Conservation (phyloP, 2,113 vertebrate species). For the Porphyrio hochstetteri region DNA sequence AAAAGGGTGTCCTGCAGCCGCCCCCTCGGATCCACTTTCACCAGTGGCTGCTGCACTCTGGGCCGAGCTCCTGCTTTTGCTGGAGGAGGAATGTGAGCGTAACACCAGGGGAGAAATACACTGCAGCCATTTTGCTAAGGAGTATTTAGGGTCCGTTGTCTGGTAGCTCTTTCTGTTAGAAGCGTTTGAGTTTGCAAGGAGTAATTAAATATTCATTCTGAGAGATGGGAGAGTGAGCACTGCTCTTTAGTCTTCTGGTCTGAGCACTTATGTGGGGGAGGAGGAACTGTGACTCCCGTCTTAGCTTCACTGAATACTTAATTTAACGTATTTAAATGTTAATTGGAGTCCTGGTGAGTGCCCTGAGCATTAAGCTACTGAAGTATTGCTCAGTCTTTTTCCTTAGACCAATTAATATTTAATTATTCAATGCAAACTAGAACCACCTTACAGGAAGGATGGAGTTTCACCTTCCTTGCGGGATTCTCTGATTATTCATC, state of each 20-base stretch:
- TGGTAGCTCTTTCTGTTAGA: not conserved
- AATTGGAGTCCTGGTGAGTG: constrained; percentile 44
- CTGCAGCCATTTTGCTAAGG: not conserved
- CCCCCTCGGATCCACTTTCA: not conserved
- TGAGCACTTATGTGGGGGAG: not conserved
- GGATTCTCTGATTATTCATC: not conserved
- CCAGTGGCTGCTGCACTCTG: not conserved
- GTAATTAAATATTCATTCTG: constrained; percentile 33
- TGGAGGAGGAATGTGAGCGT: not conserved
- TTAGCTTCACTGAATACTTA: constrained; percentile 23
- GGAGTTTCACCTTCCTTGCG: not conserved
- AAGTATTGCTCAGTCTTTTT: constrained; percentile 34
- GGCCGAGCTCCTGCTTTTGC: not conserved
- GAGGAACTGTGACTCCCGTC: not conserved
- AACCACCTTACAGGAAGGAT: not conserved
- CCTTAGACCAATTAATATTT: constrained; percentile 31
- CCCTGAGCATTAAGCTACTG: constrained; percentile 18
- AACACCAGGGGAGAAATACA: not conserved
- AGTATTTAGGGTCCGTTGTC: not conserved
- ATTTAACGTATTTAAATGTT: constrained; percentile 59
- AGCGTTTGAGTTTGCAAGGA: not conserved
- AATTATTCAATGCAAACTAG: constrained; percentile 16
- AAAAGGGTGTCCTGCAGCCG: not conserved
- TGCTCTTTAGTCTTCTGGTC: constrained; percentile 15
- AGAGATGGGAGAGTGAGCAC: not conserved